Evolutionary conservation across 2,113 vertebrate species (phyloP).

Genomic region (Ciconia boyciana): DNA sequence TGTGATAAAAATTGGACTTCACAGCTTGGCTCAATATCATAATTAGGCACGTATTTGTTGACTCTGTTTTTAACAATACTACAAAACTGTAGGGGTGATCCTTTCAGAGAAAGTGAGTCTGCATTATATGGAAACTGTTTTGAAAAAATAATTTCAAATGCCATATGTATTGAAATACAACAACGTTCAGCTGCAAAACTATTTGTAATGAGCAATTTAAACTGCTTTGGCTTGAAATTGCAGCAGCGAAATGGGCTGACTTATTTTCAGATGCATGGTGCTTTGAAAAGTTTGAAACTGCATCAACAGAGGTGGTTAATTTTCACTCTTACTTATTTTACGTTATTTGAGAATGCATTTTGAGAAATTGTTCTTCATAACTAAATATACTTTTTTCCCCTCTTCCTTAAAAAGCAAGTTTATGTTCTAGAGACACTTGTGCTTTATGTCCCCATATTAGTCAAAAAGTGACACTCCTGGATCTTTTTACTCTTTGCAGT

Average conservation of each 20-base stretch:
- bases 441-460: neutral
- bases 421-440: neutral
- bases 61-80: neutral
- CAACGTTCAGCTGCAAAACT: neutral
- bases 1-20: neutral
- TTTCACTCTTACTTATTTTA: neutral
- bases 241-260: neutral
- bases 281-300: neutral
- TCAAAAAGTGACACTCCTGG: neutral
- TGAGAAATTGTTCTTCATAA: neutral
- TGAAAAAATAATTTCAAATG: neutral
- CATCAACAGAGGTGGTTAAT: neutral
- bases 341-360: neutral
- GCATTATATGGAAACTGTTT: neutral
- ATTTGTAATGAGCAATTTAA: neutral
- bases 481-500: neutral
- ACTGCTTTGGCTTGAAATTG: neutral
- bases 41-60: neutral
- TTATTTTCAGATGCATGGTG: neutral
- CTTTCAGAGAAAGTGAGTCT: neutral
- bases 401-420: neutral
- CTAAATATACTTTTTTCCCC: neutral
- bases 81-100: neutral
- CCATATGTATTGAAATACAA: neutral
- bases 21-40: neutral